phyloP scores from a whole-genome alignment of 2,113 vertebrate species.

The Corydoras maculifer region DNA sequence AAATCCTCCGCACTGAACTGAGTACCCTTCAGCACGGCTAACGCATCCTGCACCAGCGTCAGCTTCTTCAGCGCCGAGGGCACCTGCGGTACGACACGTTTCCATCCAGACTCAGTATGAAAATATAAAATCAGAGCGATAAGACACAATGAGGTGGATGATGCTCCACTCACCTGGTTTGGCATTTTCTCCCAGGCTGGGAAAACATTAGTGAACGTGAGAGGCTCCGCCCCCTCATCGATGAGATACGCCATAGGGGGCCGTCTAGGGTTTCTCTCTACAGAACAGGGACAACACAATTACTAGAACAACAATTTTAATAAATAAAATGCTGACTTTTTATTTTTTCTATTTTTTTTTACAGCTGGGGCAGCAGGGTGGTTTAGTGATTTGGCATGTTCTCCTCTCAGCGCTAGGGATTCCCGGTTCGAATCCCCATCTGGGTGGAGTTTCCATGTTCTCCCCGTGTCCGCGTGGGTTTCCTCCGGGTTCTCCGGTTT shows the following conservation, averaged over 20 bases:
- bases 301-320: neutral
- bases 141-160: neutral
- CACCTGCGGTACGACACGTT: slow-evolving; percentile 41
- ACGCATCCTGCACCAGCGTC: slow-evolving; percentile 68
- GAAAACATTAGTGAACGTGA: slow-evolving; percentile 76
- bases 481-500: too few relatives aligned
- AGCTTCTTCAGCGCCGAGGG: slow-evolving; percentile 51
- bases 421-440: too few relatives aligned
- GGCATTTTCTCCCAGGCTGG: slow-evolving; percentile 62
- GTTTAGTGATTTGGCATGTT: too few relatives aligned
- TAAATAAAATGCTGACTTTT: too few relatives aligned
- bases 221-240: slow-evolving; percentile 61
- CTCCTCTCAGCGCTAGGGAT: too few relatives aligned
- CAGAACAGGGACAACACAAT: neutral
- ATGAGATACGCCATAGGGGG: slow-evolving; percentile 67
- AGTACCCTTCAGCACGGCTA: slow-evolving; percentile 59
- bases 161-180: slow-evolving; percentile 44
- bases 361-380: too few relatives aligned
- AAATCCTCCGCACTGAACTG: slow-evolving; percentile 62
- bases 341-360: too few relatives aligned
- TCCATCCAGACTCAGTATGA: neutral
- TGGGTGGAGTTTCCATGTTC: too few relatives aligned
- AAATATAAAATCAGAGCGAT: too few relatives aligned
- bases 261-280: slow-evolving; percentile 66
- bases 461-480: too few relatives aligned